Evolutionary conservation across 2,797 vertebrate genomes (phyloP), one percentile per base, ranked within the genome.

Genomic region (Gouania willdenowi): DNA sequence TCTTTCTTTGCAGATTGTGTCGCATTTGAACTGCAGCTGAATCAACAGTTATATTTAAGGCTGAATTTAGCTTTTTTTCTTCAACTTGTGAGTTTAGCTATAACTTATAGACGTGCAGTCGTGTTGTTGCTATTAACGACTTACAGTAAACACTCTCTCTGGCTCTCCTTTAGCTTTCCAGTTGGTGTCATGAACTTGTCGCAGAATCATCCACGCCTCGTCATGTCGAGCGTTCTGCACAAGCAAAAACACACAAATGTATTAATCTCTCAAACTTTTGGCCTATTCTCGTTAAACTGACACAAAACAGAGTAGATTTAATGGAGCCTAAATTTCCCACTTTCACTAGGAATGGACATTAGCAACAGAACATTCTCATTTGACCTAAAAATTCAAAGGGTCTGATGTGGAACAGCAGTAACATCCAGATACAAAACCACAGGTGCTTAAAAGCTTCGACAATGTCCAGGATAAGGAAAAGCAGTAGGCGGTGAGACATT

Each of bases 151-250:
- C 14, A 98, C 95, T 63, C 92, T 91, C 54, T 98, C 95, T 0
- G 95, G 94, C 48, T 95, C 80, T 0, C 95, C 95, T 44, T 95
- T 98, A 5, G 94, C 94, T 23, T 94, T 76, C 94, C 96, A 97
- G 83, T 98, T 98, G 50, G 93, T 97, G 70, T 98, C 95, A 6
- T 98, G 95, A 35, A 98, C 89, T 23, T 89, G 89, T 64, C 98
- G 98, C 39, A 98, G 91, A 53, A 98, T 95, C 95, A 98, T 98
- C 95, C 95, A 98, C 6, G 95, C 95, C 66, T 98, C 95, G 1
- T 98, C 95, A 0, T 98, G 95, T 59, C 96, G 98, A 9, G 91
- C 94, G 47, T 89, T 92, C 95, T 98, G 79, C 38, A 5, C 19
- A 20, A 19, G 33, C 22, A 19, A 28, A 57, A 18, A 29, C 22